Conservation (phyloP, 2,888 invertebrate species). For the Drosophila trichaetosa region DNA sequence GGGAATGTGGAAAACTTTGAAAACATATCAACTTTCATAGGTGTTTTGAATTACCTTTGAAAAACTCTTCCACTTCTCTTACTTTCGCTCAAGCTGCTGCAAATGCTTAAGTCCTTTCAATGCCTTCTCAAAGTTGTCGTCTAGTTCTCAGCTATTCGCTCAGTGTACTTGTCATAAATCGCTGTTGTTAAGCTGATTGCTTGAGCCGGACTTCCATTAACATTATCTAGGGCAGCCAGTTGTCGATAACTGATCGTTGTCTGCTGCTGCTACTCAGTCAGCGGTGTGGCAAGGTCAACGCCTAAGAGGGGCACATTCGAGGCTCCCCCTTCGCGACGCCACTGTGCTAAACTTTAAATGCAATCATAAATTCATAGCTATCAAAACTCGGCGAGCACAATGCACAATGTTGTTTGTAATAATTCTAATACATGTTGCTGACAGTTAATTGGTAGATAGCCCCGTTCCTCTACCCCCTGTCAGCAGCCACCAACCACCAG, state of each 20-base stretch:
- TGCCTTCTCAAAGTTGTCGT: not conserved
- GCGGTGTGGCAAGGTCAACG: slow-evolving; percentile 49
- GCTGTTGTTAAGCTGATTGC: slow-evolving; percentile 24
- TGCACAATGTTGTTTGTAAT: slow-evolving; percentile 51
- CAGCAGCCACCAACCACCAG: not conserved
- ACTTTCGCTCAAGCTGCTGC: not conserved
- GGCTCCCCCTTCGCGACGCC: slow-evolving; percentile 14
- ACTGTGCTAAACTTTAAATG: slow-evolving; percentile 39
- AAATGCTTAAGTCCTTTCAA: not conserved
- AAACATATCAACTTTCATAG: not conserved
- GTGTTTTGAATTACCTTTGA: not conserved
- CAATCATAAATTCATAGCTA: slow-evolving; percentile 62
- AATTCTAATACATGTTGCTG: slow-evolving; percentile 50
- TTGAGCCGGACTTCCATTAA: slow-evolving; percentile 50
- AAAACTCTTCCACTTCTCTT: not conserved
- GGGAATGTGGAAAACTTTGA: not conserved
- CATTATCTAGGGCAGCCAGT: slow-evolving; percentile 65
- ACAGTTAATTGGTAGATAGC: slow-evolving; percentile 57
- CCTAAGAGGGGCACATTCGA: not conserved
- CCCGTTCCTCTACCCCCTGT: slow-evolving; percentile 17
- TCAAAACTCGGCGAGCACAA: slow-evolving; percentile 45
- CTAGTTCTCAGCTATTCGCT: not conserved
- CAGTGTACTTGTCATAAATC: slow-evolving; percentile 29
- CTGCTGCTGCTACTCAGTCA: slow-evolving; percentile 24
- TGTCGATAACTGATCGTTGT: slow-evolving; percentile 45